Percentiles rank a stretch among this genome's conserved stretches.
These are phyloP conservation scores for Neodontobutis hainanensis DNA, from an alignment of 2,113 vertebrate genomes.

Conservation along the genomic window DNA sequence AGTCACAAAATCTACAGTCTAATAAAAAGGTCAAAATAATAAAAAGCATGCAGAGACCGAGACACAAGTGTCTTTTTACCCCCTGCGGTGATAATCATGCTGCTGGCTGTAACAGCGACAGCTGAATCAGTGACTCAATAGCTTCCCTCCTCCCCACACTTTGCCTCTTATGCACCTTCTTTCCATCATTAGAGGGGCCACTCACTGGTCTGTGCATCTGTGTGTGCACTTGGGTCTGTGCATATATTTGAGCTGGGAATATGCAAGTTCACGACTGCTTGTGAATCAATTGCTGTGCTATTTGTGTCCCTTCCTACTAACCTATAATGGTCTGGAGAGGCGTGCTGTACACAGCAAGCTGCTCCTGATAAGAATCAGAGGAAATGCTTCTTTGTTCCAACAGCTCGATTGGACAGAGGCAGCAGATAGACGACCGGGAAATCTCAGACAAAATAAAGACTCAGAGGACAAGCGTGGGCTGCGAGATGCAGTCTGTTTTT, in stretches of 20 bases:
- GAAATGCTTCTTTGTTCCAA: conserved; percentile 67
- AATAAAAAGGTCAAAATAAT: conserved; percentile 37
- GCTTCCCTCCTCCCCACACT: conserved; percentile 29
- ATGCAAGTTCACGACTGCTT: conserved; percentile 46
- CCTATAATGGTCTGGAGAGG: conserved; percentile 65
- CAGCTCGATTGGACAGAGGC: conserved; percentile 42
- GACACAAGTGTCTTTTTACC: conserved; percentile 40
- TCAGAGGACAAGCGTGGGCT: conserved; percentile 37
- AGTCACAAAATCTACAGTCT: neutral
- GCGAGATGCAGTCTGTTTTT: conserved; percentile 37
- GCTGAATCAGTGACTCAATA: conserved; percentile 64
- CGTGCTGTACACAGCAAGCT: conserved; percentile 47
- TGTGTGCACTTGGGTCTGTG: conserved; percentile 36
- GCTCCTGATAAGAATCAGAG: conserved; percentile 66
- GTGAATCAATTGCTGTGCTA: conserved; percentile 61
- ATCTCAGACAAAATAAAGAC: conserved; percentile 58
- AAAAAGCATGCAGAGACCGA: conserved; percentile 7
- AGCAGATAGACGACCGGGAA: conserved; percentile 36
- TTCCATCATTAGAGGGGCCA: conserved; percentile 48
- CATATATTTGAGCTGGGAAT: conserved; percentile 19
- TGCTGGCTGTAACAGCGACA: conserved; percentile 54
- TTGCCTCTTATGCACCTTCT: conserved; percentile 47
- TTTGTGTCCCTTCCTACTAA: conserved; percentile 71
- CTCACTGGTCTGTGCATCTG: conserved; percentile 60
- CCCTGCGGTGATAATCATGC: conserved; percentile 61